These are phyloP conservation scores for Apodemus speciosus DNA, from an alignment of 2,113 vertebrate genomes.

Conservation along the genomic window DNA sequence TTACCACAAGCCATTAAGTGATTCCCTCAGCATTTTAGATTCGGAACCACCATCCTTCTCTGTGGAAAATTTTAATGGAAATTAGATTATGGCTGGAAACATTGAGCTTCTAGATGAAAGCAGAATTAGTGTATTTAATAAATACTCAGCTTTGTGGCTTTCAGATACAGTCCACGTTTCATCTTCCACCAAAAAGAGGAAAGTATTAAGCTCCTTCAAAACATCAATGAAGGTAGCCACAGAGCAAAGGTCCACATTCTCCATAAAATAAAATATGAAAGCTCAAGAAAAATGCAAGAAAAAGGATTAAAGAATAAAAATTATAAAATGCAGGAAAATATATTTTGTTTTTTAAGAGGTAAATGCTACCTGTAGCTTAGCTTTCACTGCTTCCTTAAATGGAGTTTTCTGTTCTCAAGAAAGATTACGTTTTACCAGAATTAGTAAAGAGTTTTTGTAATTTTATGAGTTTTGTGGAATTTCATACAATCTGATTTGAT, in stretches of 20 bases:
- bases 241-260: not conserved
- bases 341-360: not conserved
- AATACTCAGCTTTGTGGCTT: slow-evolving; percentile 69
- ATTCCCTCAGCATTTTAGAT: slow-evolving; percentile 33
- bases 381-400: not conserved
- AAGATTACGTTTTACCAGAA: not conserved
- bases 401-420: not conserved
- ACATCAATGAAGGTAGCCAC: not conserved
- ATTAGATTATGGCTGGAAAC: slow-evolving; percentile 60
- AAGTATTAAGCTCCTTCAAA: slow-evolving; percentile 54
- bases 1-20: slow-evolving; percentile 34
- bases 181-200: slow-evolving; percentile 44
- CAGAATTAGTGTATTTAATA: slow-evolving; percentile 58
- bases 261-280: not conserved
- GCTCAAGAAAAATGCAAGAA: not conserved
- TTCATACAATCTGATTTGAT: not conserved
- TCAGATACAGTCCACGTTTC: slow-evolving; percentile 23
- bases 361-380: slow-evolving; percentile 6
- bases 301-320: not conserved
- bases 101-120: slow-evolving; percentile 71
- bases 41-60: slow-evolving; percentile 43
- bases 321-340: not conserved
- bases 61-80: slow-evolving; percentile 73
- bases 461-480: not conserved
- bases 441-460: not conserved